These are phyloP conservation scores for Rissa tridactyla DNA, from an alignment of 2,113 vertebrate genomes.

Conservation along the genomic window DNA sequence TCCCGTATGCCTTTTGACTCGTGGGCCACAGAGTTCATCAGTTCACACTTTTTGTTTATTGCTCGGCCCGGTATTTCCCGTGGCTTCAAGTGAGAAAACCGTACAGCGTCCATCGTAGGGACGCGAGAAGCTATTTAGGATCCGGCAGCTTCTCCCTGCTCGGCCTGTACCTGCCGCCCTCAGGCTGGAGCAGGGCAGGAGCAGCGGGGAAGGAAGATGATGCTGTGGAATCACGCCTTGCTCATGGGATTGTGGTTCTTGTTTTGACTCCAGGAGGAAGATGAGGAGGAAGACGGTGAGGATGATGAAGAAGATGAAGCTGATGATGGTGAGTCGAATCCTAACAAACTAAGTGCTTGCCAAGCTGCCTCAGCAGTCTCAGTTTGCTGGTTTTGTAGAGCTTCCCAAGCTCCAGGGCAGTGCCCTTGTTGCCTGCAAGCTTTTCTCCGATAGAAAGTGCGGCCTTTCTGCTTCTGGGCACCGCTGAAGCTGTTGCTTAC, in stretches of 20 bases:
- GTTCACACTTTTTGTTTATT: background rate
- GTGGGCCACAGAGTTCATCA: background rate
- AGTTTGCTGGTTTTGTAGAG: background rate
- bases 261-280: constrained; percentile 57
- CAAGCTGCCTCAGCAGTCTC: background rate
- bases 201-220: background rate
- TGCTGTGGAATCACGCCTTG: background rate
- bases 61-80: rapidly evolving
- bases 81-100: background rate
- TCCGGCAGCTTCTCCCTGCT: background rate
- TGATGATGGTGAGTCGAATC: constrained; percentile 49
- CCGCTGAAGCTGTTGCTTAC: background rate
- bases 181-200: background rate
- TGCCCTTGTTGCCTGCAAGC: background rate
- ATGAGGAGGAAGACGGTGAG: constrained; percentile 70
- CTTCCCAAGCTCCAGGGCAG: background rate
- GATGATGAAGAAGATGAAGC: constrained; percentile 69
- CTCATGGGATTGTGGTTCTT: background rate
- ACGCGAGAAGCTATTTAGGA: background rate
- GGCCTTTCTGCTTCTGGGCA: background rate
- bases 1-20: rapidly evolving
- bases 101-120: rapidly evolving
- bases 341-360: background rate
- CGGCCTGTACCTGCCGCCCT: background rate
- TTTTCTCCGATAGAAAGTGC: background rate